phyloP scores from a whole-genome alignment of 2,113 vertebrate species.

The Coturnix japonica region DNA sequence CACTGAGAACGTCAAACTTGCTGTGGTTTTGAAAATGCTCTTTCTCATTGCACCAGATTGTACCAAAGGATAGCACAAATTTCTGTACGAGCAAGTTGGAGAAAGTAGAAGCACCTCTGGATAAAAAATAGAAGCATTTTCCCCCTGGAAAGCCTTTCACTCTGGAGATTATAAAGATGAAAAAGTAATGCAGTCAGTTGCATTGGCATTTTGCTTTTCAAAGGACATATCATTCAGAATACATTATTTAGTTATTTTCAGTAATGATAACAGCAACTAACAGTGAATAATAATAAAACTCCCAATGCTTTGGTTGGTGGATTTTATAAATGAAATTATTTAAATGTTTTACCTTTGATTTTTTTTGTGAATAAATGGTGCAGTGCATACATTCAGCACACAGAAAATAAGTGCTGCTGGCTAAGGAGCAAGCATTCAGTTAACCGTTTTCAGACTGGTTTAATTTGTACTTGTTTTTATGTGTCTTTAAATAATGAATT shows the following conservation, averaged over 20 bases:
- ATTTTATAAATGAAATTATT: neutral
- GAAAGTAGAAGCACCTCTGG: neutral
- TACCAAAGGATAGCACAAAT: neutral
- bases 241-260: neutral
- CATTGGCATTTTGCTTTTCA: neutral
- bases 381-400: neutral
- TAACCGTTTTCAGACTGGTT: neutral
- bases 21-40: neutral
- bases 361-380: neutral
- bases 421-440: neutral
- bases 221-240: neutral
- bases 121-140: neutral
- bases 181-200: neutral
- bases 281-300: neutral
- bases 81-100: neutral
- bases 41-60: neutral
- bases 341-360: neutral
- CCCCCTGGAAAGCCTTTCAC: accelerated
- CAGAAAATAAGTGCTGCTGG: neutral
- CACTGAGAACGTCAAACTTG: neutral
- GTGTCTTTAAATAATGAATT: neutral
- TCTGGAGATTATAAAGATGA: neutral
- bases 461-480: neutral
- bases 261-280: neutral
- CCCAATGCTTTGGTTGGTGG: neutral